Evolutionary conservation across 2,888 invertebrate genomes (phyloP).

Genomic region (Neoaliturus tenellus): DNA sequence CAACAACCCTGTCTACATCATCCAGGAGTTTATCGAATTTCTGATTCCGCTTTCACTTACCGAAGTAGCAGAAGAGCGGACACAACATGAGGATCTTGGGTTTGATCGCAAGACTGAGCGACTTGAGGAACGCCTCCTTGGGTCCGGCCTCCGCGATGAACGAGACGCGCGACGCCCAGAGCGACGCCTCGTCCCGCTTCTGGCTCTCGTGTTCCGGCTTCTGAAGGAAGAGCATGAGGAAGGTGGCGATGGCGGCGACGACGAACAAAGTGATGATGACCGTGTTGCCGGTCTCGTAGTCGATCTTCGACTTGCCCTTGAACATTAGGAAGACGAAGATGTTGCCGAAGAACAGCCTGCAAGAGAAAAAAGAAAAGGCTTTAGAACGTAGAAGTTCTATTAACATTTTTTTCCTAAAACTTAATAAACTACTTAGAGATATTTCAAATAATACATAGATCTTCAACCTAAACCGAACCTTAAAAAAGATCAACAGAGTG

Average conservation of each 20-base stretch:
- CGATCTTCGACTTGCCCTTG: conserved; percentile 85
- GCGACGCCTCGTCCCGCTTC: conserved; percentile 43
- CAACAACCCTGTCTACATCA: too few species aligned
- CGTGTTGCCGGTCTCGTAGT: conserved; percentile 81
- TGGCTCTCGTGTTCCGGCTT: conserved; percentile 42
- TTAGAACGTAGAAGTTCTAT: too few species aligned
- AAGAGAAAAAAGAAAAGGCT: conserved; percentile 70
- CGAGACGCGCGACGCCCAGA: conserved; percentile 35
- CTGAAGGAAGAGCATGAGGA: conserved; percentile 80
- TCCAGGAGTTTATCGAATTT: too few species aligned
- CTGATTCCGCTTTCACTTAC: too few species aligned
- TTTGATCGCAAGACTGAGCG: conserved; percentile 32
- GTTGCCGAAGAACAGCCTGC: conserved; percentile 96
- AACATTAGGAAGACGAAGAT: conserved; percentile 96
- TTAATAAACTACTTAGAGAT: too few species aligned
- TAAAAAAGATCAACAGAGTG: too few species aligned
- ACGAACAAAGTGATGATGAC: conserved; percentile 89
- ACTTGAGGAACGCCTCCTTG: conserved; percentile 50
- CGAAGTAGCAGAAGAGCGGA: conserved; percentile 42
- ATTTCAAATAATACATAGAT: too few species aligned
- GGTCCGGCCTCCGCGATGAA: conserved; percentile 46
- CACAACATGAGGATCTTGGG: conserved; percentile 38
- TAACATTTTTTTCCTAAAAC: too few species aligned
- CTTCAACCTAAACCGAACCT: too few species aligned
- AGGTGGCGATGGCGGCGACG: conserved; percentile 71